phyloP scores from a whole-genome alignment of 2,113 vertebrate species.

The Pan troglodytes region NHGRI_mPanTro3-v2.1_pri NC_072407.2:117721501-117722000 shows the following conservation, averaged over 20 bases:
- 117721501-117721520: not conserved
- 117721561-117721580: not conserved
- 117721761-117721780: slow-evolving; percentile 52
- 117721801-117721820: not conserved
- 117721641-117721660: slow-evolving; percentile 61
- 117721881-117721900: accelerated
- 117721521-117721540: not conserved
- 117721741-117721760: slow-evolving; percentile 74
- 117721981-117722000: not conserved
- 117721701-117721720: slow-evolving; percentile 41
- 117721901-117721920: not conserved
- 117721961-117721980: not conserved
- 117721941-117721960: not conserved
- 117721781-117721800: slow-evolving; percentile 44
- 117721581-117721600: not conserved
- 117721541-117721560: not conserved
- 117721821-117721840: not conserved
- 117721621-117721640: slow-evolving; percentile 32
- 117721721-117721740: slow-evolving; percentile 34
- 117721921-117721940: not conserved
- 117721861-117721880: not conserved
- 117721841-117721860: not conserved
- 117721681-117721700: slow-evolving; percentile 45
- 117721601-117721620: slow-evolving; percentile 12
- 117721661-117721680: slow-evolving; percentile 60